Conservation (phyloP, 2,797 vertebrate genomes). For the Schizothorax lantsangensis region DNA sequence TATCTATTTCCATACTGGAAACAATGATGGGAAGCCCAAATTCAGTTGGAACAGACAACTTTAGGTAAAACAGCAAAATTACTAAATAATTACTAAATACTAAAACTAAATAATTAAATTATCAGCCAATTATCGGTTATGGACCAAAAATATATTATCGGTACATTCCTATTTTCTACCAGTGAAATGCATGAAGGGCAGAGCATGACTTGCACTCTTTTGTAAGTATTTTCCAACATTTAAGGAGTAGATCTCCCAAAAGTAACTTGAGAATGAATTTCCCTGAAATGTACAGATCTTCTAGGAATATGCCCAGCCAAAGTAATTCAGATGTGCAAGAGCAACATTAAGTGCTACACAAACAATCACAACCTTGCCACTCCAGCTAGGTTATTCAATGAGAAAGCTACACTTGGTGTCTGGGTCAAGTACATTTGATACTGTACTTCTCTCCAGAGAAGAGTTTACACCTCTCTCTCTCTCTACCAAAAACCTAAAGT, state of each 20-base stretch:
- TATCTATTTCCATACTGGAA: too few species aligned
- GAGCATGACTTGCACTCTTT: not conserved
- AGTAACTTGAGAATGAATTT: not conserved
- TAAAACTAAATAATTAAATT: not conserved
- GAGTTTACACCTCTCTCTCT: conserved; percentile 45
- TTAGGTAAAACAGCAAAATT: not conserved
- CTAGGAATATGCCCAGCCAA: not conserved
- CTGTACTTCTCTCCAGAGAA: conserved; percentile 38
- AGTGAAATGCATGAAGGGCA: not conserved
- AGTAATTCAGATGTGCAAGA: conserved; percentile 19
- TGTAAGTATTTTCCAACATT: not conserved
- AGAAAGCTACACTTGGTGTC: conserved; percentile 13
- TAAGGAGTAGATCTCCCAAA: not conserved
- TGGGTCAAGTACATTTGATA: conserved; percentile 50
- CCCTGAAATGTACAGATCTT: conserved; percentile 1
- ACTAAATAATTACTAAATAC: not conserved
- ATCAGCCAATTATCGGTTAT: not conserved
- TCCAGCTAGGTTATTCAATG: conserved; percentile 10
- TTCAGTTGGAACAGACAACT: too few species aligned
- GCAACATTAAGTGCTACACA: conserved; percentile 39
- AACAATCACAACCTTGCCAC: conserved; percentile 25
- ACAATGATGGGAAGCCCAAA: too few species aligned
- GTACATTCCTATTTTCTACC: not conserved
- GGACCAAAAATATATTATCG: not conserved
- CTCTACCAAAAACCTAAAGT: conserved; percentile 40